These are phyloP conservation scores for Eueremaeus valkanovi DNA, from an alignment of 2,888 invertebrate species.

Conservation along the genomic window DNA sequence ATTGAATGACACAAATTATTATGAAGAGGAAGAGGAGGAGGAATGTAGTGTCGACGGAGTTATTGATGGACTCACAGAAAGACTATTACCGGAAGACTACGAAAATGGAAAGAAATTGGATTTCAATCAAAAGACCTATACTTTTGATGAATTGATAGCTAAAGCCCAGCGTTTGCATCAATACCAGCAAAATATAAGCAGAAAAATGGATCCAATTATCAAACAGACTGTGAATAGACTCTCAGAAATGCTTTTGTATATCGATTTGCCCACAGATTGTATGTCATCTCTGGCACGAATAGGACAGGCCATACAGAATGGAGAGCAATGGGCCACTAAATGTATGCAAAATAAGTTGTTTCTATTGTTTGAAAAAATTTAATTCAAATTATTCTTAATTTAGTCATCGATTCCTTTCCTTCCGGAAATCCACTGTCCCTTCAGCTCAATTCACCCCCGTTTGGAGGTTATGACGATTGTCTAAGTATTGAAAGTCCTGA, in stretches of 20 bases:
- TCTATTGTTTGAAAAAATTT: too few relatives aligned
- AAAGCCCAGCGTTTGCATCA: neutral
- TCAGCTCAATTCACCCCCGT: neutral
- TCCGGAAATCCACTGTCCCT: neutral
- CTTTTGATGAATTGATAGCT: neutral
- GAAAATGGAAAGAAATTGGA: neutral
- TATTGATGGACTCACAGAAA: neutral
- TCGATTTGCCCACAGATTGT: neutral
- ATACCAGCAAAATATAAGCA: neutral
- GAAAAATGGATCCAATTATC: neutral
- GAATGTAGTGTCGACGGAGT: neutral
- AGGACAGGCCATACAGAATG: neutral
- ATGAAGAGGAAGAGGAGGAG: neutral
- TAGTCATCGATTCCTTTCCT: neutral
- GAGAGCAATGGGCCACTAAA: neutral
- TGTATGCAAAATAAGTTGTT: too few relatives aligned
- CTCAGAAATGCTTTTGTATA: neutral
- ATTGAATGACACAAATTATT: too few relatives aligned
- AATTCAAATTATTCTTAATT: too few relatives aligned
- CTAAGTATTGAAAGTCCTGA: constrained; percentile 10
- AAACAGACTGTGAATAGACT: neutral
- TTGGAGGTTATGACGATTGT: constrained; percentile 28
- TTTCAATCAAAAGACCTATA: neutral
- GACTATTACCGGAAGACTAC: neutral
- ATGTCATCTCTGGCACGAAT: neutral